Evolutionary conservation across 2,797 vertebrate species (phyloP).

Genomic region (Pygocentrus nattereri): DNA sequence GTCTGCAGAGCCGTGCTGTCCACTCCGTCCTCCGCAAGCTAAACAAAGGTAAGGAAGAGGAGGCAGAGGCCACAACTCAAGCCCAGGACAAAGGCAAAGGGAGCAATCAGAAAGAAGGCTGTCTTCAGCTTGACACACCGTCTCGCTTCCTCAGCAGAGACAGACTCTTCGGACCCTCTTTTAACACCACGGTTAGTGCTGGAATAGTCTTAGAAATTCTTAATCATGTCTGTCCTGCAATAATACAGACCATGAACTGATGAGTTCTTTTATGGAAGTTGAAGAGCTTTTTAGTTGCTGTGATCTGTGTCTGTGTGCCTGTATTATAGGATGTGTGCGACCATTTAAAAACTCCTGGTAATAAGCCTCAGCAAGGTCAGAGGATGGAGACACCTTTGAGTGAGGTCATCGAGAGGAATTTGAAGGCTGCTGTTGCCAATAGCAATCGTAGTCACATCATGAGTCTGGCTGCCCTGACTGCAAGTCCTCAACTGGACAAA

Average conservation of each 20-base stretch:
- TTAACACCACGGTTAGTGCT: conserved; percentile 86
- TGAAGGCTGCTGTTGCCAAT: conserved; percentile 90
- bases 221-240: too few relatives aligned
- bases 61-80: conserved; percentile 53
- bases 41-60: conserved; percentile 65
- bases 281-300: not conserved
- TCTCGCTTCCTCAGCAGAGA: conserved; percentile 95
- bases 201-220: conserved; percentile 52
- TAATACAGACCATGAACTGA: too few relatives aligned
- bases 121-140: conserved; percentile 90
- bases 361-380: conserved; percentile 72
- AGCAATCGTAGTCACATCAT: conserved; percentile 75
- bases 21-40: conserved; percentile 82
- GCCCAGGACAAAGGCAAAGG: conserved; percentile 58
- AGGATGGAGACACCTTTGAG: conserved; percentile 88
- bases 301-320: not conserved
- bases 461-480: conserved; percentile 78
- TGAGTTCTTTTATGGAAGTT: too few relatives aligned
- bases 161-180: conserved; percentile 92
- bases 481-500: conserved; percentile 84
- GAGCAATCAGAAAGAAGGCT: conserved; percentile 79
- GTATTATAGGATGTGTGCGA: conserved; percentile 85
- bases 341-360: conserved; percentile 87
- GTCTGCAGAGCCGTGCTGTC: conserved; percentile 92
- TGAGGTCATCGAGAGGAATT: conserved; percentile 88